Conservation (phyloP, 1,140 invertebrate genomes). For the Bombus sylvicola region DNA sequence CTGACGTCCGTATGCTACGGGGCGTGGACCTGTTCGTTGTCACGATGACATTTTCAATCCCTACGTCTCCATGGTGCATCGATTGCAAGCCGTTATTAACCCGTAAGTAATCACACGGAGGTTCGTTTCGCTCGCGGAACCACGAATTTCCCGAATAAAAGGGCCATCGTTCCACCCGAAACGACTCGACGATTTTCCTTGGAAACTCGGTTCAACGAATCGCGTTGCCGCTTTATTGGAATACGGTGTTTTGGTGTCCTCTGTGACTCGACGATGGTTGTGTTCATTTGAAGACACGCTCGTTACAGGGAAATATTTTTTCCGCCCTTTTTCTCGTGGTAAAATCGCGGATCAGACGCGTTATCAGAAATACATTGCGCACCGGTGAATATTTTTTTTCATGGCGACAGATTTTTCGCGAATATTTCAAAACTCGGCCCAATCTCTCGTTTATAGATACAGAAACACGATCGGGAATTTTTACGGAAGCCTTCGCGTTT, state of each 20-base stretch:
- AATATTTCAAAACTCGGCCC: conserved; percentile 3
- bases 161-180: neutral
- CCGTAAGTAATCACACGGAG: conserved; percentile 7
- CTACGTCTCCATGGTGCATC: neutral
- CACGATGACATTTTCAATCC: conserved; percentile 52
- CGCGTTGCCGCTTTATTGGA: neutral
- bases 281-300: neutral
- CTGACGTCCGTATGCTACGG: conserved; percentile 65
- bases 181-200: neutral
- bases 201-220: neutral
- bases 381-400: neutral
- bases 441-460: neutral
- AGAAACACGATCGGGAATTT: neutral
- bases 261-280: neutral
- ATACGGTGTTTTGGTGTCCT: neutral
- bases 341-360: neutral
- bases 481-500: neutral
- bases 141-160: neutral
- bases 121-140: neutral
- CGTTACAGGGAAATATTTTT: neutral
- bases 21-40: conserved; percentile 62
- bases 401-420: neutral
- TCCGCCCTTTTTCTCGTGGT: neutral
- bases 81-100: conserved; percentile 44
- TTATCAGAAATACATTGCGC: conserved; percentile 3